phyloP scores from a whole-genome alignment of 2,888 invertebrate genomes.

The Eledone cirrhosa region DNA sequence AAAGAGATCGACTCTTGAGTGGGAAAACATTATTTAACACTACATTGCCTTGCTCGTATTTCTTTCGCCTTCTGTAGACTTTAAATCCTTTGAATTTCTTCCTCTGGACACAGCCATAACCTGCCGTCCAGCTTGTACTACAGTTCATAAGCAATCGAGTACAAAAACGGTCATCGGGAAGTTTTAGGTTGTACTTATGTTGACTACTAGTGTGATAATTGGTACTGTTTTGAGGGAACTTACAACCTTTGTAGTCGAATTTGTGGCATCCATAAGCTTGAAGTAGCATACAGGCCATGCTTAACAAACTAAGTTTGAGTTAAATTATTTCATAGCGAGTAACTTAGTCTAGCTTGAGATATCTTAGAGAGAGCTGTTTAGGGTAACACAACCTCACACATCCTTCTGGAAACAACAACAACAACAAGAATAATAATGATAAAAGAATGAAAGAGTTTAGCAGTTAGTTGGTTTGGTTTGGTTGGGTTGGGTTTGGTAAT shows the following conservation, averaged over 20 bases:
- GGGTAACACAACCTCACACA: slow-evolving; percentile 3
- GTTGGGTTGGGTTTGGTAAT: background rate
- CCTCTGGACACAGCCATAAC: background rate
- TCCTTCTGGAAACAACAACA: too few relatives aligned
- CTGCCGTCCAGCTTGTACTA: background rate
- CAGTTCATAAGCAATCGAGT: background rate
- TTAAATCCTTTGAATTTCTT: too few relatives aligned
- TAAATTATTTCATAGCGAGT: too few relatives aligned
- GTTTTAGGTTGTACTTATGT: slow-evolving; percentile 15
- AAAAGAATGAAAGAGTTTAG: background rate
- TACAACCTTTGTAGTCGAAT: background rate
- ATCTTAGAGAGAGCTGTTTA: background rate
- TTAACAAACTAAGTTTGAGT: background rate
- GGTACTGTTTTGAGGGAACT: background rate
- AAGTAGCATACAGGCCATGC: slow-evolving; percentile 19
- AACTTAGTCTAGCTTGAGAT: background rate
- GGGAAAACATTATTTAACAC: too few relatives aligned
- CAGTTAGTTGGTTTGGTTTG: background rate
- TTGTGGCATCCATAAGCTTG: slow-evolving; percentile 3
- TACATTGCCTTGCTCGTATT: too few relatives aligned
- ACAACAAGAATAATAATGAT: too few relatives aligned
- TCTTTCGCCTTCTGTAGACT: too few relatives aligned
- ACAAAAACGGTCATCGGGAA: background rate
- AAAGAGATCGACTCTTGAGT: too few relatives aligned
- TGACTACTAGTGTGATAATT: slow-evolving; percentile 7